A percentile compares a stretch with the other conserved stretches of the same genome.
phyloP scores from a whole-genome alignment of 2,888 invertebrate genomes.

The Trimorus sp. region DNA sequence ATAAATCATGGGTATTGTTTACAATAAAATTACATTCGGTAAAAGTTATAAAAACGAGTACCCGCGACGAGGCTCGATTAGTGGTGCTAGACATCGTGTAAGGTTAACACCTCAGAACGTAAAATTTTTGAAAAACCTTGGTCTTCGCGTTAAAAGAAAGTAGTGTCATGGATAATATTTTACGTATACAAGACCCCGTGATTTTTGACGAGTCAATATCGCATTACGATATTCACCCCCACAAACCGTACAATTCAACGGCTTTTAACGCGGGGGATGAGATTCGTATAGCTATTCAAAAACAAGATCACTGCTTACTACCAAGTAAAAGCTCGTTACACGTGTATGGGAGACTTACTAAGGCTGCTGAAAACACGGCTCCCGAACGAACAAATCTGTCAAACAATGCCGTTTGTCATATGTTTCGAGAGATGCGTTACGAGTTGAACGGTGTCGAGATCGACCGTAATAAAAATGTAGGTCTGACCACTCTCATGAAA shows the following conservation, averaged over 20 bases:
- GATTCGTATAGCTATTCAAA: background rate
- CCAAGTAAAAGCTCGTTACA: constrained; percentile 13
- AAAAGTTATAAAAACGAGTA: no score
- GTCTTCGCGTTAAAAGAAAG: constrained; percentile 19
- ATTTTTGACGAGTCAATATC: no score
- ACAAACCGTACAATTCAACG: background rate
- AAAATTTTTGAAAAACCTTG: constrained; percentile 44
- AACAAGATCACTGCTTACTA: constrained; percentile 7
- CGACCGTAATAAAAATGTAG: constrained; percentile 66
- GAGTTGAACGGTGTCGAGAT: constrained; percentile 75
- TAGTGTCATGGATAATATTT: background rate
- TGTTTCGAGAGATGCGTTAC: constrained; percentile 76
- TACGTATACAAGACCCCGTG: no score
- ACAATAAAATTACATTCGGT: background rate
- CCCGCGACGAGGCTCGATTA: constrained; percentile 8
- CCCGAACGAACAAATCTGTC: constrained; percentile 31
- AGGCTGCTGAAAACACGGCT: constrained; percentile 16
- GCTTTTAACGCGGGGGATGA: background rate
- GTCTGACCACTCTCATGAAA: constrained; percentile 63
- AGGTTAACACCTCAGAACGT: constrained; percentile 32
- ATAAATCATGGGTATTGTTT: constrained; percentile 43
- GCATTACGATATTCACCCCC: background rate
- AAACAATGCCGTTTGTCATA: constrained; percentile 69
- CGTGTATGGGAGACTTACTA: background rate
- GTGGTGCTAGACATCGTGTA: constrained; percentile 7